Conservation (phyloP, 2,113 vertebrate species). For the Lontra canadensis region DNA sequence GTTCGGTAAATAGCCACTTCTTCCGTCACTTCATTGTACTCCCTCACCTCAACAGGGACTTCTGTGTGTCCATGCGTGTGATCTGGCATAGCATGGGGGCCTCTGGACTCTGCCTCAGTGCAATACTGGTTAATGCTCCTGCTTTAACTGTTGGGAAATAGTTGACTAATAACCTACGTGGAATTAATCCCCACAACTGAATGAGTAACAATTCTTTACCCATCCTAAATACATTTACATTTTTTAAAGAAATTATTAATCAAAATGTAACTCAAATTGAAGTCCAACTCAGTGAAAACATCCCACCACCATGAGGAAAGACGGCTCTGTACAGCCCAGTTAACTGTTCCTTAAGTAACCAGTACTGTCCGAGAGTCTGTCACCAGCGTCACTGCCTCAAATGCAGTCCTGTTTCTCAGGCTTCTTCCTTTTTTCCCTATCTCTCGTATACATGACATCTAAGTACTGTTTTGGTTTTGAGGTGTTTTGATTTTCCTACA, state of each 20-base stretch:
- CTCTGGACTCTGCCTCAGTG: background rate
- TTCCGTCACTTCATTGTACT: background rate
- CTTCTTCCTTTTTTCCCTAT: background rate
- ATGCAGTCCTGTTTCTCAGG: background rate
- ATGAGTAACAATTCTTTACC: background rate
- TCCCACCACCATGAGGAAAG: background rate
- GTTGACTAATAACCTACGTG: background rate
- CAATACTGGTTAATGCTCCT: background rate
- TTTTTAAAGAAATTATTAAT: slow-evolving; percentile 11
- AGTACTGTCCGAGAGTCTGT: background rate
- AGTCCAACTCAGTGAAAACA: slow-evolving; percentile 19
- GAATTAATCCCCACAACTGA: background rate
- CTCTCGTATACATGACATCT: background rate
- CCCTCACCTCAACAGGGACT: background rate
- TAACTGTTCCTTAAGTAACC: background rate
- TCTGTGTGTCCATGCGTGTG: background rate
- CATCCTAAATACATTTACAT: background rate
- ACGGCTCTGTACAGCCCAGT: background rate
- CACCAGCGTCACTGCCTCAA: background rate
- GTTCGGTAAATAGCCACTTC: background rate
- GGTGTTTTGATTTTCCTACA: background rate
- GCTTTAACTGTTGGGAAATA: background rate
- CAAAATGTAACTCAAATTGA: background rate
- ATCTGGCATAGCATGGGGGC: background rate
- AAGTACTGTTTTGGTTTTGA: background rate